These are phyloP conservation scores for Osmoderma eremita DNA, from an alignment of 2,888 invertebrate genomes.

Conservation along the genomic window DNA sequence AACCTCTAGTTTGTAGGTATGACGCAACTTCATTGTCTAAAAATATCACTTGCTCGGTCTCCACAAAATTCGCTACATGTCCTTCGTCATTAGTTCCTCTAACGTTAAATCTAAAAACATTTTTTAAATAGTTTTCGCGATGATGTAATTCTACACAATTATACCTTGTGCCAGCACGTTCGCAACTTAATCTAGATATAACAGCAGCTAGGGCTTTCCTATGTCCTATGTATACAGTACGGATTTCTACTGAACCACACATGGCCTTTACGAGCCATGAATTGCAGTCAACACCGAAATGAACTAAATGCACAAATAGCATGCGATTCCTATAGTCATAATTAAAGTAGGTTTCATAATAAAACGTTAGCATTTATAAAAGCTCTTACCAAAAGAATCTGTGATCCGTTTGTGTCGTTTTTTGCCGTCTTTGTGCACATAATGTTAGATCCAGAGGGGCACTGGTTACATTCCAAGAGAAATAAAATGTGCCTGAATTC, in stretches of 20 bases:
- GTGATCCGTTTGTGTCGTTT: conserved; percentile 86
- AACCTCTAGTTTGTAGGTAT: conserved; percentile 92
- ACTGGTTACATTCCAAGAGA: conserved; percentile 75
- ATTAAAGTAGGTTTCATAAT: background rate
- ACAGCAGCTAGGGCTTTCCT: conserved; percentile 94
- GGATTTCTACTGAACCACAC: conserved; percentile 97
- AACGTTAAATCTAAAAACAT: conserved; percentile 86
- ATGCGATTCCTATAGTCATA: conserved; percentile 81
- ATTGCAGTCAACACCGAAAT: conserved; percentile 89
- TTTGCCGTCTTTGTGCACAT: conserved; percentile 89
- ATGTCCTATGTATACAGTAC: conserved; percentile 98
- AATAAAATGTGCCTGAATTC: conserved; percentile 99
- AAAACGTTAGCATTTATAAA: background rate
- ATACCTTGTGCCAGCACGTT: conserved; percentile 93
- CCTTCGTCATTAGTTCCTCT: conserved; percentile 99
- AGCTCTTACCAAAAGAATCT: conserved; percentile 90
- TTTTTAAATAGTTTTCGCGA: background rate
- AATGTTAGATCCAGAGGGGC: conserved; percentile 86
- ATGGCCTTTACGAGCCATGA: conserved; percentile 94
- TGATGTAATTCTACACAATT: background rate
- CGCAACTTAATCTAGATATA: conserved; percentile 95
- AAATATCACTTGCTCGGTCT: conserved; percentile 97
- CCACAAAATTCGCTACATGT: conserved; percentile 99
- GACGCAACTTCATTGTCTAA: conserved; percentile 91
- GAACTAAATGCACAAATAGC: conserved; percentile 90